Evolutionary conservation across 2,797 vertebrate species (phyloP).

Genomic region (Acrossocheilus wenchowensis): DNA sequence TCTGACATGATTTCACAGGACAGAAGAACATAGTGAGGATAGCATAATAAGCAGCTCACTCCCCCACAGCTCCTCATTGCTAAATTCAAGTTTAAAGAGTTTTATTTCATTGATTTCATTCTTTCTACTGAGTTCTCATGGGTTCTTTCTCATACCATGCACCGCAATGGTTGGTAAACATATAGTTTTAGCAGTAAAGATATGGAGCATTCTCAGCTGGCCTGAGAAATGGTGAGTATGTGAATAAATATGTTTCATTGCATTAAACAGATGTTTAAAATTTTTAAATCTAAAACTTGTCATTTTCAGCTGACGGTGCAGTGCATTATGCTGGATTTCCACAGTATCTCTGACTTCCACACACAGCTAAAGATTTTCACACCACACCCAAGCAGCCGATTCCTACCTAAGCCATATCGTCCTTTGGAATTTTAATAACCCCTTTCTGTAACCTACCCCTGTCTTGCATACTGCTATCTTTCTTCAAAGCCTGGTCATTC

Average conservation of each 20-base stretch:
- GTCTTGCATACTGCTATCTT: constrained; percentile 33
- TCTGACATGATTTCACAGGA: background rate
- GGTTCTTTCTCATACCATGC: background rate
- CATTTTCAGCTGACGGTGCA: background rate
- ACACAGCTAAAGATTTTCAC: constrained; percentile 1
- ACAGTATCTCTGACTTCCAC: background rate
- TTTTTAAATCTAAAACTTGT: constrained; percentile 1
- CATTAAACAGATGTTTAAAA: background rate
- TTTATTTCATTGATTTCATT: background rate
- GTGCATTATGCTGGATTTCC: background rate
- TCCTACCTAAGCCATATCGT: background rate
- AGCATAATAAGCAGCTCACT: background rate
- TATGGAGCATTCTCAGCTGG: background rate
- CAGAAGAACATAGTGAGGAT: background rate
- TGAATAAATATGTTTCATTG: background rate
- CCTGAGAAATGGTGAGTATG: background rate
- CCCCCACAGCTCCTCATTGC: background rate
- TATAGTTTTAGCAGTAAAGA: background rate
- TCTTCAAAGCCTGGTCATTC: constrained; percentile 29
- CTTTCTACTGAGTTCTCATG: background rate
- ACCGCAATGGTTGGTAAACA: background rate
- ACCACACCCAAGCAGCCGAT: background rate
- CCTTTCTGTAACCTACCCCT: constrained; percentile 3
- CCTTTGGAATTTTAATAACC: constrained; percentile 40
- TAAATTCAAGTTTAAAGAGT: background rate